Evolutionary conservation across 2,113 vertebrate genomes (phyloP), one percentile per base, ranked within the genome.

Genomic region (Formicarius rufipectus): DNA sequence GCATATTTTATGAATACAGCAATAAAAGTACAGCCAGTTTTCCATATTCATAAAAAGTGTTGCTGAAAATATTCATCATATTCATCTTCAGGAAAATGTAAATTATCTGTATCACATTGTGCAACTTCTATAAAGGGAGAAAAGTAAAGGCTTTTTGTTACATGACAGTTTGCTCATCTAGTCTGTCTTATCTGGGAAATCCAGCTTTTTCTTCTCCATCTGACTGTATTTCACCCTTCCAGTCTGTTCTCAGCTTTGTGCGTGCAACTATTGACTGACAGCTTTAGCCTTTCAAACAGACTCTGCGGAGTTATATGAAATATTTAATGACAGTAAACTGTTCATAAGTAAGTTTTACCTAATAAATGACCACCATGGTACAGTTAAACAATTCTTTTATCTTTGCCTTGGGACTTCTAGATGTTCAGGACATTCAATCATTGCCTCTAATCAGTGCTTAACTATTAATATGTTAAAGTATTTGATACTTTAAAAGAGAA

Each of bases 1-100:
- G 90, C 80, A 97, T 93, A 92, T 93, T 96, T 97, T 97, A 93
- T 96, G 96, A 94, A 89, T 47, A 91, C 24, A 95, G 49, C 91
- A 97, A 96, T 94, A 95, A 96, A 84, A 96, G 78, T 79, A 78
- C 63, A 95, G 58, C 60, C 89, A 95, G 47, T 84, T 84, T 96
- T 97, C 84, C 92, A 97, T 96, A 97, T 97, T 97, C 94, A 98
- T 97, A 82, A 91, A 81, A 76, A 90, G 68, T 4, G 14, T 60
- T 85, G 82, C 71, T 94, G 83, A 95, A 97, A 97, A 96, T 91
- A 97, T 83, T 94, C 42, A 79, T 56, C 31, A 1, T 40, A 74
- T 92, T 84, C 37, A 87, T 96, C 81, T 91, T 78, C 58, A 52
- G 84, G 94, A 97, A 96, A 94, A 94, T 87, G 87, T 30, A 90